Percentiles rank a stretch among this genome's conserved stretches.
Conservation (phyloP, 2,888 invertebrate genomes). For the Melanchra persicariae region DNA sequence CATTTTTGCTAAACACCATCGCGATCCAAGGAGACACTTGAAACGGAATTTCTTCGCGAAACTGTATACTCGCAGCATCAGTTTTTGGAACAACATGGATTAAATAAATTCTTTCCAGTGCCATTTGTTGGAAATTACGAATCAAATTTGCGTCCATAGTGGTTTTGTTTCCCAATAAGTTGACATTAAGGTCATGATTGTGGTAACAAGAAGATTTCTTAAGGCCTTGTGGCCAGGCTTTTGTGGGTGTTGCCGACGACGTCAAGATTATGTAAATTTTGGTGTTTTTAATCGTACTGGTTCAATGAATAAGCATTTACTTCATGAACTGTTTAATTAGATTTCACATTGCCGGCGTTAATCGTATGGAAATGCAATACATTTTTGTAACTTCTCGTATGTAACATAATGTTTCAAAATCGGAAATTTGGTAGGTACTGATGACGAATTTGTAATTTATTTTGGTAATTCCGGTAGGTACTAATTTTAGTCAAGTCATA, state of each 20-base stretch:
- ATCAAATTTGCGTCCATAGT: slow-evolving; percentile 75
- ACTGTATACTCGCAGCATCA: slow-evolving; percentile 81
- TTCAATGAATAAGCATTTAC: slow-evolving; percentile 20
- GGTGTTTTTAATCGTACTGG: slow-evolving; percentile 13
- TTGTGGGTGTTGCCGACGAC: slow-evolving; percentile 38
- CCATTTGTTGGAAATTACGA: slow-evolving; percentile 80
- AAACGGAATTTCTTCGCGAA: slow-evolving; percentile 83
- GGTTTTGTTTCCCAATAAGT: slow-evolving; percentile 74
- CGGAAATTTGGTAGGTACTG: background rate
- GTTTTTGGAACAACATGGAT: slow-evolving; percentile 85
- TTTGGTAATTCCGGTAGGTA: background rate
- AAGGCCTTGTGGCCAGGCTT: slow-evolving; percentile 23
- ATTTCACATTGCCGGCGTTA: background rate
- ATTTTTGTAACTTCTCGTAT: too few species aligned
- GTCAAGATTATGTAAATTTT: slow-evolving; percentile 23
- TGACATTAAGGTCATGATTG: slow-evolving; percentile 67
- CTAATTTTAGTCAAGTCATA: background rate
- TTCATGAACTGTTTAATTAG: slow-evolving; percentile 11
- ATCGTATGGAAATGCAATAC: background rate
- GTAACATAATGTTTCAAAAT: too few species aligned
- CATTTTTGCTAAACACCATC: slow-evolving; percentile 74
- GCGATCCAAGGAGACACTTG: slow-evolving; percentile 71
- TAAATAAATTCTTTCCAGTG: slow-evolving; percentile 83
- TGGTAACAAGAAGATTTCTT: slow-evolving; percentile 54
- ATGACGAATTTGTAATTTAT: background rate